Conservation (phyloP, 2,888 invertebrate species). For the Drosophila koepferae region DNA sequence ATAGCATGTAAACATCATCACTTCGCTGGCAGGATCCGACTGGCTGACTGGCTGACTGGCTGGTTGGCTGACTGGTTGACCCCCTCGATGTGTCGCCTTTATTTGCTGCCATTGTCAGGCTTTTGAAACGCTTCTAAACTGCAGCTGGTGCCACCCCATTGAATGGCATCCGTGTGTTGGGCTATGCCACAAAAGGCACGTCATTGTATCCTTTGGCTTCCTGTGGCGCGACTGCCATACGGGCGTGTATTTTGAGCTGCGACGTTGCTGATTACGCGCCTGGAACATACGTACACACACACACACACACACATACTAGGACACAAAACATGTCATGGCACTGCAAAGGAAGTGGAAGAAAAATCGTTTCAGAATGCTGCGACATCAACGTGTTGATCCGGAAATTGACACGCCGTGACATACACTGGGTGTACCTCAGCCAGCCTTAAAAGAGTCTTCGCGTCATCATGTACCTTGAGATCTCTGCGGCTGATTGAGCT, state of each 20-base stretch:
- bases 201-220: constrained; percentile 71
- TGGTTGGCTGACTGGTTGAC: background rate
- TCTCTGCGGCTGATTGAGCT: constrained; percentile 47
- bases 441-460: background rate
- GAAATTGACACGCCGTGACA: constrained; percentile 65
- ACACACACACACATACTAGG: background rate
- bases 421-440: constrained; percentile 1
- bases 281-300: constrained; percentile 17
- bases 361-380: constrained; percentile 48
- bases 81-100: constrained; percentile 8
- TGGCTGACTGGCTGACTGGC: background rate
- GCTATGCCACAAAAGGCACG: constrained; percentile 39
- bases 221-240: constrained; percentile 59
- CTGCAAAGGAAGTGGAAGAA: constrained; percentile 44
- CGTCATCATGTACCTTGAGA: background rate
- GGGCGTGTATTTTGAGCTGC: constrained; percentile 55
- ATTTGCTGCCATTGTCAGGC: constrained; percentile 36
- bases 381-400: constrained; percentile 69
- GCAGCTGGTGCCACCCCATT: constrained; percentile 18
- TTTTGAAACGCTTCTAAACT: constrained; percentile 50
- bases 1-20: constrained; percentile 77
- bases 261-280: constrained; percentile 73
- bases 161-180: constrained; percentile 11
- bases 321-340: constrained; percentile 47
- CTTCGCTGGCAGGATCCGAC: constrained; percentile 59